These are phyloP conservation scores for Scylla paramamosain DNA, from an alignment of 1,140 invertebrate species.

Conservation along the genomic window DNA sequence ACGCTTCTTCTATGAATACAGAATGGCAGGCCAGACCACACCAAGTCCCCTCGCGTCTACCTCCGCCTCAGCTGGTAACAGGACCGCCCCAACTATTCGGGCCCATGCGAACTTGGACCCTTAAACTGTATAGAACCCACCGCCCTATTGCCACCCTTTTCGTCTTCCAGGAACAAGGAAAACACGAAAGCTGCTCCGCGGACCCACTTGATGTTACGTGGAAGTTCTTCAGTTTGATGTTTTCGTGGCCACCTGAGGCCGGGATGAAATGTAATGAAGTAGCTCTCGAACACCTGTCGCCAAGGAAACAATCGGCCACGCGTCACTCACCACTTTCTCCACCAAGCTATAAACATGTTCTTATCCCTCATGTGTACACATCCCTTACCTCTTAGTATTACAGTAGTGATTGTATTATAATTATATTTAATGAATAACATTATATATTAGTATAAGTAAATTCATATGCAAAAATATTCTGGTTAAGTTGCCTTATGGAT, in stretches of 20 bases:
- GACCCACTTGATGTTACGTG: neutral
- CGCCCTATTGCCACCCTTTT: slow-evolving; percentile 18
- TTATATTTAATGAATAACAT: too few relatives aligned
- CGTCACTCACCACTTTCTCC: neutral
- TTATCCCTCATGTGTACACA: too few relatives aligned
- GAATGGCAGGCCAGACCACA: slow-evolving; percentile 19
- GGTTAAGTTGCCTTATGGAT: too few relatives aligned
- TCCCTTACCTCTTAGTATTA: too few relatives aligned
- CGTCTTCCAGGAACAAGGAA: neutral
- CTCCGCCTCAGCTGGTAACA: neutral
- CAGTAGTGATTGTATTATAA: too few relatives aligned
- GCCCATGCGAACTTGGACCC: neutral
- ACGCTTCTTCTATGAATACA: slow-evolving; percentile 55
- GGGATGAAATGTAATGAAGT: neutral
- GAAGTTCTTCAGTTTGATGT: neutral
- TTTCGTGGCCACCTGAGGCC: neutral
- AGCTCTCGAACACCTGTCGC: neutral
- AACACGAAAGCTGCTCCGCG: neutral
- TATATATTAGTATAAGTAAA: too few relatives aligned
- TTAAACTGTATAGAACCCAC: neutral
- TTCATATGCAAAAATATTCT: too few relatives aligned
- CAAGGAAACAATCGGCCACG: neutral
- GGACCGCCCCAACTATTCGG: neutral
- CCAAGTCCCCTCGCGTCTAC: neutral
- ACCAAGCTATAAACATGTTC: too few relatives aligned